These are phyloP conservation scores for Hydractinia echinata DNA, from an alignment of 30 jellyfish, hydroid and myxozoan species.

Conservation along the genomic window DNA sequence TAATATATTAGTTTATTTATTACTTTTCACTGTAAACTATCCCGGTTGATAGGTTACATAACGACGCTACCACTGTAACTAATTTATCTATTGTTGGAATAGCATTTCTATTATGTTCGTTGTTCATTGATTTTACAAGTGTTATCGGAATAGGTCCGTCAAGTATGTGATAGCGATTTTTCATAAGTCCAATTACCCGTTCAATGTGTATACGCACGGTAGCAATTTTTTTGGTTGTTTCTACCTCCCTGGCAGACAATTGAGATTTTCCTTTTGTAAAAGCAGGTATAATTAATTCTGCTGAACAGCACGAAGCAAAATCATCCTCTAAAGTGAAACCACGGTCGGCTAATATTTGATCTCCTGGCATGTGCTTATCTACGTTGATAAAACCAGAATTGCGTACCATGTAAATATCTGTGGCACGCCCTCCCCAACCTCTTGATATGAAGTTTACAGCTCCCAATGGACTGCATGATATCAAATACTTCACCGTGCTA, in stretches of 20 bases:
- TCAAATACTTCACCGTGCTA: conserved; percentile 36
- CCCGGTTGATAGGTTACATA: neutral
- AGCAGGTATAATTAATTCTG: conserved; percentile 37
- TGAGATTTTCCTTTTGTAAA: conserved; percentile 35
- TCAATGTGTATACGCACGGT: conserved; percentile 37
- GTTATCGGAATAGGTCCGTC: neutral
- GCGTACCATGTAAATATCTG: too few relatives aligned
- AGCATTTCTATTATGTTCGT: neutral
- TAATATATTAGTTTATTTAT: too few relatives aligned
- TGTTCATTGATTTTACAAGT: neutral
- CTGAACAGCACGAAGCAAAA: conserved; percentile 30
- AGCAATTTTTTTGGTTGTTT: conserved; percentile 19
- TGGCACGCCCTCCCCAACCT: conserved; percentile 54
- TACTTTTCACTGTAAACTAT: neutral
- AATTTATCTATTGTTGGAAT: conserved; percentile 1
- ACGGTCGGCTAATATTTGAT: too few relatives aligned
- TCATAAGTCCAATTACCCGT: conserved; percentile 27
- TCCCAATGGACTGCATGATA: conserved; percentile 29
- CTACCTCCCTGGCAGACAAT: neutral
- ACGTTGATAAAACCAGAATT: too few relatives aligned
- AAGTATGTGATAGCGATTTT: conserved; percentile 24
- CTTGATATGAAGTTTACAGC: conserved; percentile 30
- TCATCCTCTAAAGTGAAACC: conserved; percentile 27
- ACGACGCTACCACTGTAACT: neutral
- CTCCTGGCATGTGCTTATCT: too few relatives aligned